Conservation (phyloP, 2,797 vertebrate species). For the Helostoma temminkii region DNA sequence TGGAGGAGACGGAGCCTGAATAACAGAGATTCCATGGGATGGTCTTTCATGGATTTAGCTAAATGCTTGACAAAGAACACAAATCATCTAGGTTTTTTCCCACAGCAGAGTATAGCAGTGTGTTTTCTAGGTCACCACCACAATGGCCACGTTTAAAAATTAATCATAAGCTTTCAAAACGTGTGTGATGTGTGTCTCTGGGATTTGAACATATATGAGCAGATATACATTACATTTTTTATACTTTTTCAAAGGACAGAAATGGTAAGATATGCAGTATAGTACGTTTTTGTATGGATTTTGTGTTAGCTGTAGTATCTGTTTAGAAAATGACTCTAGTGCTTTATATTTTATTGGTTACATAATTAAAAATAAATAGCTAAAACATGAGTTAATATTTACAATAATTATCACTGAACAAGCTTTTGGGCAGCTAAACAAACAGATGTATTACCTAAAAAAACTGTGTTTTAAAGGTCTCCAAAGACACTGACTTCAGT, state of each 20-base stretch:
- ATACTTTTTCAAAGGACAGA: neutral
- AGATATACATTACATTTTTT: neutral
- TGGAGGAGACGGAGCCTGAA: slow-evolving; percentile 15
- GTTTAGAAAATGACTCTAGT: slow-evolving; percentile 3
- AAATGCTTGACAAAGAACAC: slow-evolving; percentile 54
- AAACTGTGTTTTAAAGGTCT: slow-evolving; percentile 10
- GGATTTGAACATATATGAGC: neutral
- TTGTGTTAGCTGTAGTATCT: neutral
- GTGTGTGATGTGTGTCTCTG: slow-evolving; percentile 8
- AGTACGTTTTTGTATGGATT: no score
- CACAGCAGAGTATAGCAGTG: slow-evolving; percentile 19
- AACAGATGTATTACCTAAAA: slow-evolving; percentile 2
- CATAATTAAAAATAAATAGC: slow-evolving; percentile 6
- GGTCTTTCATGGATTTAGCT: slow-evolving; percentile 50
- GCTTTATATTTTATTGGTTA: neutral
- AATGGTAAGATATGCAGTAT: neutral
- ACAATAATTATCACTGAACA: neutral
- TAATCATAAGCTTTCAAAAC: slow-evolving; percentile 38
- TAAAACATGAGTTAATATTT: slow-evolving; percentile 25
- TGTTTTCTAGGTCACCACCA: slow-evolving; percentile 66
- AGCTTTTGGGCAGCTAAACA: slow-evolving; percentile 5
- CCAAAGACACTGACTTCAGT: neutral
- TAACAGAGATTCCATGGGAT: slow-evolving; percentile 32
- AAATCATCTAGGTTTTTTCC: slow-evolving; percentile 39
- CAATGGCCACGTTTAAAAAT: slow-evolving; percentile 46